A percentile compares a stretch with the other conserved stretches of the same genome.
Conservation (phyloP, 2,888 invertebrate genomes). For the Mesorhabditis belari region DNA sequence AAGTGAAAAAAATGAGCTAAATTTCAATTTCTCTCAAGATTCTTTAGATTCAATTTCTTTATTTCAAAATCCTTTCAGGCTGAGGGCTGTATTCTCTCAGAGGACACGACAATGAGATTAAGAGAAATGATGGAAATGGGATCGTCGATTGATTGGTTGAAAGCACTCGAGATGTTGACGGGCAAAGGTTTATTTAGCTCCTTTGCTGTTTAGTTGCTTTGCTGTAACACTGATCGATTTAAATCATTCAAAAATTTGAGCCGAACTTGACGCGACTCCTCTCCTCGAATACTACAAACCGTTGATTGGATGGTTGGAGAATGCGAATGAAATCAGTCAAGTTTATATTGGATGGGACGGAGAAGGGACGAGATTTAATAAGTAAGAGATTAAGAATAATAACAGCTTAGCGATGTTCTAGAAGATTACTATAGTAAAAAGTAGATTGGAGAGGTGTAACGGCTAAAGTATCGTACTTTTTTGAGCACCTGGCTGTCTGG, state of each 20-base stretch:
- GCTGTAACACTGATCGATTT: not conserved
- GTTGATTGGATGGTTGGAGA: conserved; percentile 70
- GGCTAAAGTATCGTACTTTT: not conserved
- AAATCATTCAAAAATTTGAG: conserved; percentile 3
- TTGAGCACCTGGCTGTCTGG: too few relatives aligned
- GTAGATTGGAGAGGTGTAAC: not conserved
- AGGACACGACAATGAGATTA: conserved; percentile 38
- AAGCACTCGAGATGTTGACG: conserved; percentile 62
- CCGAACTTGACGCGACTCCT: conserved; percentile 69
- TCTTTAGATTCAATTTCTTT: too few relatives aligned
- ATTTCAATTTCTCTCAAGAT: too few relatives aligned
- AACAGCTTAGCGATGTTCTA: not conserved
- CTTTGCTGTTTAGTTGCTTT: not conserved
- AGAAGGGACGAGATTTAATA: conserved; percentile 39
- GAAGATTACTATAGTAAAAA: not conserved
- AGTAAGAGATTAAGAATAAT: not conserved
- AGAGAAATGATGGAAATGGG: conserved; percentile 56
- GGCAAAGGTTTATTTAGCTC: conserved; percentile 24
- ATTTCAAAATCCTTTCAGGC: too few relatives aligned
- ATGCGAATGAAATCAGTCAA: conserved; percentile 64
- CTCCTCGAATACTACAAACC: conserved; percentile 77
- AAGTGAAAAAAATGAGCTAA: too few relatives aligned
- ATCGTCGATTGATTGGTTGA: conserved; percentile 61
- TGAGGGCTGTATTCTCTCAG: conserved; percentile 48
- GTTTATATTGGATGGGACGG: conserved; percentile 68